Evolutionary conservation across 1,140 invertebrate species (phyloP), one percentile per base, ranked within the genome.

Genomic region (Drosophila pachea): DNA sequence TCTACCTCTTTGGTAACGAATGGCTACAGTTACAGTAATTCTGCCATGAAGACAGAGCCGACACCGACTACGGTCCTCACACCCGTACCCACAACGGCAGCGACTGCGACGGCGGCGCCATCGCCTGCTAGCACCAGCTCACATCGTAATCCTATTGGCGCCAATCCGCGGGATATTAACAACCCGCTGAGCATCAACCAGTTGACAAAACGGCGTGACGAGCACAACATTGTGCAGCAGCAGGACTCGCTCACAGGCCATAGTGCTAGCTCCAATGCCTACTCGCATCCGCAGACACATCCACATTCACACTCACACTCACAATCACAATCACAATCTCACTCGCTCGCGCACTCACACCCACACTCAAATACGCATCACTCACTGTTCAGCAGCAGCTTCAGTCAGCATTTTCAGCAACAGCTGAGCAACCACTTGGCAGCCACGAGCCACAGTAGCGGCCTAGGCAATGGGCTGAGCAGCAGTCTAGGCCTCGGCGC

Each of bases 111-210:
- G 5, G 5, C 36, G 9, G 4, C 9, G 9, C 4, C 36, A 9
- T 9, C 12, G 4, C 7, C 42, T 14, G 14, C 45, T 22, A 43
- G 64, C n/a, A 42, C 45, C 29, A 67, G 48, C 14, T 32, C 74
- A 14, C 75, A 78, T 22, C 74, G 87, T 12, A 93, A 95, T 88
- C 95, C 96, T 14, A 95, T 97, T 38, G 96, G 95, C 56, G 96
- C 95, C 7, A 97, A 97, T 90, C 96, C 96, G 8, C 93, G 95
- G 75, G 95, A 97, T 91, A 94, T 95, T 61, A 97, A 97, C 90
- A 97, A 97, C 91, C 96, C 96, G 22, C 91, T 97, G 29, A 96
- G 95, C 89, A 95, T 97, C 35, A 96, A 96, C 79, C 95, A 96
- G 90, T 90, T 97, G 65, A 96, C 95, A 40, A 95, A 89, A 43